These are phyloP conservation scores for Anthophora plumipes DNA, from an alignment of 2,888 invertebrate species.

Conservation along the genomic window DNA sequence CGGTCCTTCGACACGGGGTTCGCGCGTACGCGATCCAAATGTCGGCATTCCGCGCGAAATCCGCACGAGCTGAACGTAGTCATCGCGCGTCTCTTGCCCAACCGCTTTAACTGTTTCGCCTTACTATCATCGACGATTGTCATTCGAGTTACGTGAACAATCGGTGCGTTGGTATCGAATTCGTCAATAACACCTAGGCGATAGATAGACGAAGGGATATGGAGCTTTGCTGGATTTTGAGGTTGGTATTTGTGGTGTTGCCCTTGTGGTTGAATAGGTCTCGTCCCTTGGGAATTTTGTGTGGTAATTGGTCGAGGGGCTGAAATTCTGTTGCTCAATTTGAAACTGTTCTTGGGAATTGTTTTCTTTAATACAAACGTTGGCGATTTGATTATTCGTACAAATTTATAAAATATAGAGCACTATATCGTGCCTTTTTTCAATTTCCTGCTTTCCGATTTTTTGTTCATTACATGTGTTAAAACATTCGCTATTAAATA, in stretches of 20 bases:
- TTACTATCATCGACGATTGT: constrained; percentile 56
- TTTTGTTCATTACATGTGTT: too few species aligned
- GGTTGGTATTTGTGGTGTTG: constrained; percentile 55
- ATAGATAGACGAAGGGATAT: constrained; percentile 30
- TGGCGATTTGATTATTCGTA: too few species aligned
- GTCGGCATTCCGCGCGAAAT: constrained; percentile 65
- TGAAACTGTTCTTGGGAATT: too few species aligned
- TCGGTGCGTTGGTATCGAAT: constrained; percentile 25
- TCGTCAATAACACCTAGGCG: constrained; percentile 44
- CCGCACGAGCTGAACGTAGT: constrained; percentile 14
- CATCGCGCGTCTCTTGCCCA: constrained; percentile 46
- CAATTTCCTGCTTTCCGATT: too few species aligned
- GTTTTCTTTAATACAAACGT: too few species aligned
- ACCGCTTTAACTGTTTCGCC: constrained; percentile 45
- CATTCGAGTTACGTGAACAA: constrained; percentile 64
- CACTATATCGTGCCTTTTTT: too few species aligned
- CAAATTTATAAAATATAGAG: too few species aligned
- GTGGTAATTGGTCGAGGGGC: too few species aligned
- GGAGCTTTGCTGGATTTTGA: constrained; percentile 16
- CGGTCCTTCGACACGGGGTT: constrained; percentile 18
- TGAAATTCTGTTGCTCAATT: too few species aligned
- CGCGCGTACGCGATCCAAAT: constrained; percentile 50
- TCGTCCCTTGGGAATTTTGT: too few species aligned
- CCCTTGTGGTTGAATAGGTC: constrained; percentile 15
- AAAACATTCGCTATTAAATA: too few species aligned